These are phyloP conservation scores for Mustela nigripes DNA, from an alignment of 2,113 vertebrate species.

Conservation along the genomic window DNA sequence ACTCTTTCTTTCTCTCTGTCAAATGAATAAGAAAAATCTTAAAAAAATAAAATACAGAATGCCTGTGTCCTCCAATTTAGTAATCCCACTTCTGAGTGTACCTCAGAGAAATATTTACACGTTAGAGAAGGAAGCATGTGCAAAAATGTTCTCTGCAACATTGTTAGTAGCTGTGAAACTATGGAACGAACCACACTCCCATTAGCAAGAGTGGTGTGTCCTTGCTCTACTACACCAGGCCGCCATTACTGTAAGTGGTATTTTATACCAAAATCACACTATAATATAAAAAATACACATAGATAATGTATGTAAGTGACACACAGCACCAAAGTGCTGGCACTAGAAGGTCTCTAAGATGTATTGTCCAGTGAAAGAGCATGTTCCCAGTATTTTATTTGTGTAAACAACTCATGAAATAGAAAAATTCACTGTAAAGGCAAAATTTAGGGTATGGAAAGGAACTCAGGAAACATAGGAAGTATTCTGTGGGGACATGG, in stretches of 20 bases:
- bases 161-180: background rate
- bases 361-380: background rate
- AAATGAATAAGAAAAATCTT: no score
- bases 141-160: background rate
- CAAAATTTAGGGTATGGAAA: background rate
- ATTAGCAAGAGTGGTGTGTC: background rate
- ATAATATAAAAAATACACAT: fast-evolving
- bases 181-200: no score
- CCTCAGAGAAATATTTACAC: background rate
- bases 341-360: background rate
- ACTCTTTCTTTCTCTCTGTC: no score
- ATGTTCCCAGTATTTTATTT: no score
- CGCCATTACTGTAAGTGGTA: fast-evolving
- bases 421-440: background rate
- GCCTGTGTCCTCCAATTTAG: background rate
- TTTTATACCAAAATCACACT: background rate
- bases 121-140: background rate
- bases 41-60: background rate
- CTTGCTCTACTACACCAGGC: background rate
- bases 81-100: background rate
- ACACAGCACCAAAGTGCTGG: background rate
- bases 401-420: background rate
- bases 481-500: background rate
- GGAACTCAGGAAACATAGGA: background rate
- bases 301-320: background rate